Percentiles rank a stretch among this genome's conserved stretches.
Evolutionary conservation across 2,888 invertebrate genomes (phyloP).

Genomic region (Coronaproctus castanopsis): DNA sequence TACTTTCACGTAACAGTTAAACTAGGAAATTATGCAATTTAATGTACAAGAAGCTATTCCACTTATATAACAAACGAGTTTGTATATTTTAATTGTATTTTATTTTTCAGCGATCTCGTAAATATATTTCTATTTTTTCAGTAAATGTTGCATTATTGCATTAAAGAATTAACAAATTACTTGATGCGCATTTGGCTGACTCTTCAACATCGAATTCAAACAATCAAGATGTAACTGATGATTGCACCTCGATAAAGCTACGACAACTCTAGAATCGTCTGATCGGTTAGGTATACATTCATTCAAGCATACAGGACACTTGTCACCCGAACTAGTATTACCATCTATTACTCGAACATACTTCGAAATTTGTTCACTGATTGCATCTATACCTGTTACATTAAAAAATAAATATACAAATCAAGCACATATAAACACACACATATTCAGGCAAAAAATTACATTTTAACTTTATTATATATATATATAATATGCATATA

Average conservation of each 20-base stretch:
- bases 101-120: too few relatives aligned
- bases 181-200: slow-evolving; percentile 24
- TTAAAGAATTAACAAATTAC: too few relatives aligned
- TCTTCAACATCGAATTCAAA: slow-evolving; percentile 49
- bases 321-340: slow-evolving; percentile 32
- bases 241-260: slow-evolving; percentile 48
- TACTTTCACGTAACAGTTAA: too few relatives aligned
- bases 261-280: slow-evolving; percentile 28
- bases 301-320: slow-evolving; percentile 44
- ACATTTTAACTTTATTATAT: not conserved
- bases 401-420: not conserved
- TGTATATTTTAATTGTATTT: too few relatives aligned
- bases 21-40: too few relatives aligned
- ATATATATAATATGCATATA: too few relatives aligned
- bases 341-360: slow-evolving; percentile 46
- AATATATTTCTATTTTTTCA: too few relatives aligned
- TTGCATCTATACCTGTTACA: slow-evolving; percentile 32
- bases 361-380: slow-evolving; percentile 42
- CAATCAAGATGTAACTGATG: slow-evolving; percentile 66
- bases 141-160: too few relatives aligned
- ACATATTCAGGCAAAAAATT: slow-evolving; percentile 10
- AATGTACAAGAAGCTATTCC: too few relatives aligned
- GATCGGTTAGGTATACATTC: slow-evolving; percentile 11
- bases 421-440: not conserved
- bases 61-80: too few relatives aligned